Conservation (phyloP, 2,113 vertebrate species). For the Emydura subglobosa region DNA sequence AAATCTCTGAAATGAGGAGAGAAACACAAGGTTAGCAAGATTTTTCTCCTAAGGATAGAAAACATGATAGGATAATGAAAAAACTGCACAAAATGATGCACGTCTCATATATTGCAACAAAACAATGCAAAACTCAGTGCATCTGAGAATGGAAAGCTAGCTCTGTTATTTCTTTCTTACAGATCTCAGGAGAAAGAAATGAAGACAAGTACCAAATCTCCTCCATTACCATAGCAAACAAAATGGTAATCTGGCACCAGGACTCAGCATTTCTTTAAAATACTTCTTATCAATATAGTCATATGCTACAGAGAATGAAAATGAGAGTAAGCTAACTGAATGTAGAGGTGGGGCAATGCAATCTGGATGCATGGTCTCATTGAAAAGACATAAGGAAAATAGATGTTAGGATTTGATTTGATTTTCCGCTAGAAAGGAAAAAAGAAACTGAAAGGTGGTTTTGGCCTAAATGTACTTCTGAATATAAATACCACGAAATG, state of each 20-base stretch:
- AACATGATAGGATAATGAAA: background rate
- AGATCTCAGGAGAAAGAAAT: background rate
- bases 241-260: background rate
- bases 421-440: background rate
- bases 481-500: accelerated
- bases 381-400: background rate
- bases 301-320: background rate
- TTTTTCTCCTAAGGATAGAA: background rate
- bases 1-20: background rate
- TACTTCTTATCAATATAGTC: background rate
- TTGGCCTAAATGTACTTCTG: background rate
- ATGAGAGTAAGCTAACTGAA: background rate
- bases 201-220: background rate
- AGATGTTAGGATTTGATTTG: background rate
- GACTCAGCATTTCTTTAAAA: background rate
- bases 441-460: background rate
- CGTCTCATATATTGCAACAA: accelerated
- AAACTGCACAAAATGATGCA: background rate
- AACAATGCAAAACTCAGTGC: accelerated
- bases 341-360: accelerated
- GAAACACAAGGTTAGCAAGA: background rate
- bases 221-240: background rate
- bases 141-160: background rate
- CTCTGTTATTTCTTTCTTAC: background rate
- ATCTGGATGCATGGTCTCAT: background rate